Percentiles rank a stretch among this genome's conserved stretches.
Evolutionary conservation across 1,140 invertebrate genomes (phyloP).

Genomic region (Limonius californicus): DNA sequence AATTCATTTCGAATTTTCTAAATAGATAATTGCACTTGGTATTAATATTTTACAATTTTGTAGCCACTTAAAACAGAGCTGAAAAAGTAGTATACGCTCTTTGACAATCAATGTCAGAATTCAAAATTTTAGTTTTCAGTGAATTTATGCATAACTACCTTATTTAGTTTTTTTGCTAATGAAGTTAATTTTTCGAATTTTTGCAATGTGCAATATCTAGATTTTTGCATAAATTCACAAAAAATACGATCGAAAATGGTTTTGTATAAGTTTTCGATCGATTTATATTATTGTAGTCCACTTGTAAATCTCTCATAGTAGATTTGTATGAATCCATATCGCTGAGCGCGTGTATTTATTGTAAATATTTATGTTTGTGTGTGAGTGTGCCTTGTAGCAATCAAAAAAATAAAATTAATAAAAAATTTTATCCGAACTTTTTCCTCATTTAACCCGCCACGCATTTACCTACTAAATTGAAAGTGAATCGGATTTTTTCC

Average conservation of each 20-base stretch:
- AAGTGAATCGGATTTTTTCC: neutral
- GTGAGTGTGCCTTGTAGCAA: slow-evolving; percentile 46
- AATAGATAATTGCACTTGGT: neutral
- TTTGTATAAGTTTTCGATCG: neutral
- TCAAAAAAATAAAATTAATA: slow-evolving; percentile 7
- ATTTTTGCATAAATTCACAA: slow-evolving; percentile 2
- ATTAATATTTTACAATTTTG: neutral
- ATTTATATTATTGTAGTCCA: neutral
- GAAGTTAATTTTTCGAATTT: neutral
- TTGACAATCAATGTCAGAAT: slow-evolving; percentile 13
- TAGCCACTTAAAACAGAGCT: neutral
- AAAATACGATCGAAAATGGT: slow-evolving; percentile 4
- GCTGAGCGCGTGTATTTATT: slow-evolving; percentile 41
- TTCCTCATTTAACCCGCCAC: neutral
- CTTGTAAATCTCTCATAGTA: neutral
- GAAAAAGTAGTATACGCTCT: slow-evolving; percentile 11
- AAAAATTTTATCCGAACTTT: neutral
- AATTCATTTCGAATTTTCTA: neutral
- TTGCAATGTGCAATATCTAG: neutral
- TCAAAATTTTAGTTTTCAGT: neutral
- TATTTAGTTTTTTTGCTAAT: neutral
- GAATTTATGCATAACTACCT: neutral
- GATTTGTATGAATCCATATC: slow-evolving; percentile 7
- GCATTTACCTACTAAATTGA: neutral
- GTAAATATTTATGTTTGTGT: slow-evolving; percentile 46